Conservation (phyloP, 2,797 vertebrate species). For the Chiroxiphia lanceolata region DNA sequence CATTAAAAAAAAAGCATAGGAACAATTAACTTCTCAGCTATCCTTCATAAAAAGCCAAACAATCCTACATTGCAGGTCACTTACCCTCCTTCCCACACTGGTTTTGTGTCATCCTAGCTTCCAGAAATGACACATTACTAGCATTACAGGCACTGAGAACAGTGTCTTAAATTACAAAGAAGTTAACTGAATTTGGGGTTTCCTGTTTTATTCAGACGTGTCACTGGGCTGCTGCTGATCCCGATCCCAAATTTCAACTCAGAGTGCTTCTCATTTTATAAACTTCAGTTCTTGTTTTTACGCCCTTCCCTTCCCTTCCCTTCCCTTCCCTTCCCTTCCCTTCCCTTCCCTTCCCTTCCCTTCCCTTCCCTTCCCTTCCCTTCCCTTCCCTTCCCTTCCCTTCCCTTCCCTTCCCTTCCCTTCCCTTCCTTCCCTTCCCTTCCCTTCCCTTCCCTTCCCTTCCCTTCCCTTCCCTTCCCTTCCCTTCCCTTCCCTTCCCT, state of each 20-base stretch:
- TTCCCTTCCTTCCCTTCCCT: neutral
- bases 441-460: neutral
- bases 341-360: neutral
- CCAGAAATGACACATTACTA: neutral
- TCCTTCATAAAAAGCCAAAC: neutral
- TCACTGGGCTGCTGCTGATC: neutral
- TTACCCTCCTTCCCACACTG: constrained; percentile 33
- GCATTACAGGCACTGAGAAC: neutral
- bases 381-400: neutral
- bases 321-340: neutral
- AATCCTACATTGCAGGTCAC: neutral
- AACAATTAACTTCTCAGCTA: constrained; percentile 28
- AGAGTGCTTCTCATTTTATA: neutral
- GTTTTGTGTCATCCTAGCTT: constrained; percentile 1
- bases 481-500: neutral
- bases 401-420: neutral
- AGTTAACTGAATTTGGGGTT: neutral
- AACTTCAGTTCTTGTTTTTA: neutral
- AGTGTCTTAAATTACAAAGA: constrained; percentile 1
- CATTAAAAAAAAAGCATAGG: neutral
- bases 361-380: too few relatives aligned
- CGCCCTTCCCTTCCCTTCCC: neutral
- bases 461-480: neutral
- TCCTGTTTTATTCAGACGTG: neutral
- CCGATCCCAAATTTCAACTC: neutral